Evolutionary conservation across 2,888 invertebrate genomes (phyloP), one percentile per base, ranked within the genome.

Genomic region (Melitaea athalia): DNA sequence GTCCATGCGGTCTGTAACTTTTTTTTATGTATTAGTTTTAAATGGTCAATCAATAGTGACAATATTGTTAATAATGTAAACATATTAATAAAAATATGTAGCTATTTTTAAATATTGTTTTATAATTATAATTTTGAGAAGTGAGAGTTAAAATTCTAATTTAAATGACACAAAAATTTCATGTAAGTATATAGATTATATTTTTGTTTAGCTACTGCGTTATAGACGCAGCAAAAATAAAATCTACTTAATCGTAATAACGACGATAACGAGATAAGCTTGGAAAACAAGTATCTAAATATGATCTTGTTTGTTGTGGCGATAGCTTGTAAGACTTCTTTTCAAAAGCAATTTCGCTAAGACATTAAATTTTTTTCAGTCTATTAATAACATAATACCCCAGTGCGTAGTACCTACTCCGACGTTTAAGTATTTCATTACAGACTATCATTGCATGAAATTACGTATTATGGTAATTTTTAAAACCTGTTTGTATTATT

Each of bases 341-440:
- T 55, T n/a, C n/a, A n/a, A 33, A 33, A 38, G 38, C 55, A 33
- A 55, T 55, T 55, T 33, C n/a, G n/a, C 55, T 55, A n/a, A 55
- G 38, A n/a, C 12, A 31, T 55, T 14, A 24, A 53, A 10, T 33
- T 53, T 57, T 57, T 57, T 57, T 57, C 17, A 42, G 15, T 57
- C 38, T n/a, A 15, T 10, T 57, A 57, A 57, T 57, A 33, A 55
- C 53, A 33, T 55, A 57, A 42, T 57, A 57, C 42, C 38, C 57
- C n/a, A 61, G 52, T 31, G 31, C 47, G 15, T 53, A 61, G 66
- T 61, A 49, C 47, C 43, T 61, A 49, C 47, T 43, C 38, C 61
- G 66, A 47, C 61, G 53, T 47, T 60, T 57, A 38, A 15, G 38
- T 42, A 15, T 57, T 57, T 42, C 42, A 57, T 42, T 57, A 57